A percentile compares a stretch with the other conserved stretches of the same genome.
Conservation (phyloP, 2,888 invertebrate genomes). For the Toxonevra muliebris region DNA sequence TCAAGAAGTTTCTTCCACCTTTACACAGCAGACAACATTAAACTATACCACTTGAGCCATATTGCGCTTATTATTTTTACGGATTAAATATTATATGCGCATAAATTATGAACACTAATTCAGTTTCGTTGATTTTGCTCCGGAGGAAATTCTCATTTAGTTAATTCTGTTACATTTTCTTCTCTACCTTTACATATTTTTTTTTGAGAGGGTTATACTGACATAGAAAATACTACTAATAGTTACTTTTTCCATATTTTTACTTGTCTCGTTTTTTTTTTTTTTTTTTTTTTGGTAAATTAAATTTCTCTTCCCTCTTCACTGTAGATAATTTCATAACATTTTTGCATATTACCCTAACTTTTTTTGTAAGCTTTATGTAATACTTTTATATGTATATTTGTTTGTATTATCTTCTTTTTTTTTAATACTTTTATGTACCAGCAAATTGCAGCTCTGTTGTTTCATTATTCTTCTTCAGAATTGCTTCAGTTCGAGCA, state of each 20-base stretch:
- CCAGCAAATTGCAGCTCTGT: not conserved
- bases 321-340: not conserved
- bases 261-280: not conserved
- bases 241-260: not conserved
- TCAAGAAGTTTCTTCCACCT: not conserved
- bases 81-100: conserved; percentile 7
- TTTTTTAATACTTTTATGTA: not conserved
- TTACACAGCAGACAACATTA: conserved; percentile 18
- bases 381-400: not conserved
- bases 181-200: too few relatives aligned
- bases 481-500: too few relatives aligned
- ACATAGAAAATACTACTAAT: not conserved
- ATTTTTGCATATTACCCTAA: not conserved
- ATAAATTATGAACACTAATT: too few relatives aligned
- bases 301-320: not conserved
- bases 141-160: too few relatives aligned
- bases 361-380: not conserved
- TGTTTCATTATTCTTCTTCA: too few relatives aligned
- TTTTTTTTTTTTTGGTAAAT: not conserved
- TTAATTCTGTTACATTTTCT: too few relatives aligned
- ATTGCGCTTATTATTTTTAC: conserved; percentile 11
- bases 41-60: conserved; percentile 15
- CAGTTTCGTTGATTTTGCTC: too few relatives aligned
- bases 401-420: not conserved
- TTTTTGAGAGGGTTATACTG: too few relatives aligned